Conservation (phyloP, 92 coral and sea anemone species). For the Hydrozoanthus gracilis region DNA sequence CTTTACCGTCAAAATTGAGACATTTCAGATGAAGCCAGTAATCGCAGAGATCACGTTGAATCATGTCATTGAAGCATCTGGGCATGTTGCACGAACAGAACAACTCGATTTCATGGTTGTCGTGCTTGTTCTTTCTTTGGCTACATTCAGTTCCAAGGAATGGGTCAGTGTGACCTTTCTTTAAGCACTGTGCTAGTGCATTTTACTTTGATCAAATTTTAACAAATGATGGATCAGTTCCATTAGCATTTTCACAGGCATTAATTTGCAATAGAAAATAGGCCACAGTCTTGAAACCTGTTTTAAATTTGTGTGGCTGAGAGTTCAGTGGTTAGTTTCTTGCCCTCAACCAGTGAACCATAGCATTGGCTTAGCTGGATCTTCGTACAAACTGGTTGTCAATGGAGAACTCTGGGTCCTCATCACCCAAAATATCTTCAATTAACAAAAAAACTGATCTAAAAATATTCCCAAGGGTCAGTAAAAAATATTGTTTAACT, state of each 20-base stretch:
- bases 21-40: slow-evolving; percentile 52
- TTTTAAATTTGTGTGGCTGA: slow-evolving; percentile 61
- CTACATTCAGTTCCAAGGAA: slow-evolving; percentile 49
- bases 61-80: slow-evolving; percentile 59
- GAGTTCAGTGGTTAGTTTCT: slow-evolving; percentile 46
- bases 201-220: slow-evolving; percentile 54
- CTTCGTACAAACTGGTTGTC: slow-evolving; percentile 28
- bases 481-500: too few relatives aligned
- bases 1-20: slow-evolving; percentile 2
- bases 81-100: slow-evolving; percentile 64
- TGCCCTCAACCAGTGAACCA: slow-evolving; percentile 36
- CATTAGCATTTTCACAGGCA: slow-evolving; percentile 53
- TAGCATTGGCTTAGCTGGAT: slow-evolving; percentile 55
- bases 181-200: slow-evolving; percentile 48
- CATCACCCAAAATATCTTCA: neutral
- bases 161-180: slow-evolving; percentile 53
- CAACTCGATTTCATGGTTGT: slow-evolving; percentile 50
- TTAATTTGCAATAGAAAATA: slow-evolving; percentile 48
- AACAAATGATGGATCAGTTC: slow-evolving; percentile 49
- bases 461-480: too few relatives aligned
- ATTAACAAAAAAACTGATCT: neutral
- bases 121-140: slow-evolving; percentile 26
- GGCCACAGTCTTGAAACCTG: slow-evolving; percentile 54
- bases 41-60: slow-evolving; percentile 53
- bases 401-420: slow-evolving; percentile 10